Evolutionary conservation across 2,113 vertebrate species (phyloP).

Genomic region (Pedionomus torquatus): DNA sequence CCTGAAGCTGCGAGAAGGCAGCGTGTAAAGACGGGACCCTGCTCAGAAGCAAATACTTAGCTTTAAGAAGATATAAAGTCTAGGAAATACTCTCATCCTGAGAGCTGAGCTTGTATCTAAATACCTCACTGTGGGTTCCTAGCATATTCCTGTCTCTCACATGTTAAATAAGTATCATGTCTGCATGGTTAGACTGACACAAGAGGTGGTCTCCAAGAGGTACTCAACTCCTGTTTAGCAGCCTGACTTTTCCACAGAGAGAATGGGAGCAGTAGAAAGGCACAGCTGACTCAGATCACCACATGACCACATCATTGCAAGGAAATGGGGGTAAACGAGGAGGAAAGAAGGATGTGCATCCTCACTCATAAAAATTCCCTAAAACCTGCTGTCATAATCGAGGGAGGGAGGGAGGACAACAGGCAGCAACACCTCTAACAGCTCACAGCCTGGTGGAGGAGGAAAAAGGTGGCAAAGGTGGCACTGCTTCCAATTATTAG

Average conservation of each 20-base stretch:
- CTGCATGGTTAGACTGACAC: accelerated
- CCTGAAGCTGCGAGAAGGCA: not conserved
- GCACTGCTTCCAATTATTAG: not conserved
- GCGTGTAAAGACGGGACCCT: not conserved
- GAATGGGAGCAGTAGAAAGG: not conserved
- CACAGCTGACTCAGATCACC: not conserved
- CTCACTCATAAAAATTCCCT: not conserved
- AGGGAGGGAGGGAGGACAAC: not conserved
- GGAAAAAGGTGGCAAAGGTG: not conserved
- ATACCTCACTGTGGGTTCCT: not conserved
- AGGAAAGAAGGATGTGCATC: not conserved
- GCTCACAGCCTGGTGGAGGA: not conserved
- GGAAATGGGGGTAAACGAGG: not conserved
- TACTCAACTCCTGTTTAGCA: not conserved
- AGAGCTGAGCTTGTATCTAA: not conserved
- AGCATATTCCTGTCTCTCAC: not conserved
- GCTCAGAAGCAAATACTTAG: not conserved
- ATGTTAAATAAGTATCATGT: not conserved
- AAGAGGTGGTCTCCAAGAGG: not conserved
- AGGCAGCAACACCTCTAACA: not conserved
- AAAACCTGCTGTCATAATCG: not conserved
- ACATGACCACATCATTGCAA: not conserved
- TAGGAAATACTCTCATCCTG: not conserved
- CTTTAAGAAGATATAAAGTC: not conserved
- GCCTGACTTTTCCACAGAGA: not conserved